These are phyloP conservation scores for Operophtera brumata DNA, from an alignment of 2,888 invertebrate genomes.

Conservation along the genomic window DNA sequence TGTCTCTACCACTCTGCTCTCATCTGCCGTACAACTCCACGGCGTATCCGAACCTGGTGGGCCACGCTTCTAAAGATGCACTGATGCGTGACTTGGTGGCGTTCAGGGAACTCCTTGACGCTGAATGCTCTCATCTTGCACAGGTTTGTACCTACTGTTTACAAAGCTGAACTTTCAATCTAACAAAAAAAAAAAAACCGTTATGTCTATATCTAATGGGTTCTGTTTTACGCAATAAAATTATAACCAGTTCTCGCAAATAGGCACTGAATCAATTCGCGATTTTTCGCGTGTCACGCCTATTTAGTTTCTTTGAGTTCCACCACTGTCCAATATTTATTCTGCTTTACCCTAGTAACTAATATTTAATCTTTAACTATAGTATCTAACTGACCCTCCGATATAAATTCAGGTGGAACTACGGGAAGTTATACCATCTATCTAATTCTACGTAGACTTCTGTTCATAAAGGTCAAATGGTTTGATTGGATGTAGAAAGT, in stretches of 20 bases:
- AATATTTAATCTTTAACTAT: too few relatives aligned
- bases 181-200: too few relatives aligned
- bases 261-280: too few relatives aligned
- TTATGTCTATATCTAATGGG: too few relatives aligned
- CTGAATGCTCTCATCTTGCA: slow-evolving; percentile 92
- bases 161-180: too few relatives aligned
- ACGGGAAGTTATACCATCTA: too few relatives aligned
- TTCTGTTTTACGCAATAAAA: background rate
- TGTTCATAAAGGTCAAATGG: too few relatives aligned
- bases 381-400: too few relatives aligned
- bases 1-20: slow-evolving; percentile 85
- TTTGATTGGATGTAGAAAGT: too few relatives aligned
- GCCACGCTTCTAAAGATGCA: slow-evolving; percentile 83
- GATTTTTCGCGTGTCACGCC: background rate
- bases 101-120: slow-evolving; percentile 92
- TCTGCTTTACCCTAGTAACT: too few relatives aligned
- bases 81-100: slow-evolving; percentile 87
- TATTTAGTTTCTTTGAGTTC: background rate
- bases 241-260: background rate
- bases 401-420: too few relatives aligned
- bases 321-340: background rate
- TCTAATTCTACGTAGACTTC: too few relatives aligned
- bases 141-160: slow-evolving; percentile 70
- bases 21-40: slow-evolving; percentile 89
- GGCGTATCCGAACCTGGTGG: slow-evolving; percentile 90